Conservation (phyloP, 2,888 invertebrate genomes). For the Euphydryas editha region DNA sequence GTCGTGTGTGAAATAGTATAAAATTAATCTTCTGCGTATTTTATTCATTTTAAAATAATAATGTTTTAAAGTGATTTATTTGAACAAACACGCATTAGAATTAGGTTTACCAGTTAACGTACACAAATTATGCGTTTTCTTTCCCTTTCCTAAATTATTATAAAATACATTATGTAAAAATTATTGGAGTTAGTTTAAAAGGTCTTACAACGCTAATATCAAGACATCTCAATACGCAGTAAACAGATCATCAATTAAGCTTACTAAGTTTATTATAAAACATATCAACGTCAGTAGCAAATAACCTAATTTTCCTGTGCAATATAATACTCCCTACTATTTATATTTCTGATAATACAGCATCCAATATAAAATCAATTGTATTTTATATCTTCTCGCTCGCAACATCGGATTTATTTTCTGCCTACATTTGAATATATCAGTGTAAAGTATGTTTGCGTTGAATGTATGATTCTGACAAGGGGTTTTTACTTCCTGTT, state of each 20-base stretch:
- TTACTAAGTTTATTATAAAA: conserved; percentile 2
- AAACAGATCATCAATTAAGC: not conserved
- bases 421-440: conserved; percentile 30
- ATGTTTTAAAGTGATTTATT: too few species aligned
- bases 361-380: conserved; percentile 26
- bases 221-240: not conserved
- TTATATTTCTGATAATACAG: conserved; percentile 24
- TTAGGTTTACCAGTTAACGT: too few species aligned
- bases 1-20: too few species aligned
- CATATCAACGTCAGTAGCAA: not conserved
- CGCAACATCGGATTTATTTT: conserved; percentile 25
- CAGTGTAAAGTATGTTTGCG: conserved; percentile 25
- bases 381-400: conserved; percentile 18
- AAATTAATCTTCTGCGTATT: too few species aligned
- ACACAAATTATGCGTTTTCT: too few species aligned
- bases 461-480: conserved; percentile 19
- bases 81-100: too few species aligned
- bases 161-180: too few species aligned
- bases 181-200: too few species aligned
- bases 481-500: not conserved
- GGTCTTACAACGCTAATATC: too few species aligned
- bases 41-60: too few species aligned
- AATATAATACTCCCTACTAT: conserved; percentile 17
- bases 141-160: too few species aligned
- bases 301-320: conserved; percentile 10